phyloP scores from a whole-genome alignment of 2,888 invertebrate genomes.

The Eumerus sabulonum region DNA sequence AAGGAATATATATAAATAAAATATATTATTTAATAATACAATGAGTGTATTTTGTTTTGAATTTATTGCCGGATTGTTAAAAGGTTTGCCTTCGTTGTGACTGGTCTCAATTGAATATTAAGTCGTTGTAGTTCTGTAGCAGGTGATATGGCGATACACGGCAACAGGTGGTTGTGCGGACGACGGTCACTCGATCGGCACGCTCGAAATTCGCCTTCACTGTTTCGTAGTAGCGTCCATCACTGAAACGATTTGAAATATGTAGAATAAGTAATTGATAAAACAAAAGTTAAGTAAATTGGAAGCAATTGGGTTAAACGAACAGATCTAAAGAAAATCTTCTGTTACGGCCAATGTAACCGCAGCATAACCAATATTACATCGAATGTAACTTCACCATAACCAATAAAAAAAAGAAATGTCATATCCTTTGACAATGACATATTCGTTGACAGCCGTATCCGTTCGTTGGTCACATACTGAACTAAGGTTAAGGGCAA shows the following conservation, averaged over 20 bases:
- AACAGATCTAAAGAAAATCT: no score
- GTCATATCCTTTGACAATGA: no score
- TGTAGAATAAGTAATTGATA: background rate
- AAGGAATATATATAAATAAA: slow-evolving; percentile 66
- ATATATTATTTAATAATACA: slow-evolving; percentile 66
- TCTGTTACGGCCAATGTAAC: no score
- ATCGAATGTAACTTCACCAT: no score
- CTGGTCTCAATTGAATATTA: slow-evolving; percentile 91
- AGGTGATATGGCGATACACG: slow-evolving; percentile 96
- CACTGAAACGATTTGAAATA: slow-evolving; percentile 82
- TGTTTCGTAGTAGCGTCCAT: slow-evolving; percentile 99
- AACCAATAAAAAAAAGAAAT: no score
- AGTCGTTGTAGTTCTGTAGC: slow-evolving; percentile 94
- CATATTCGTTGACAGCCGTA: no score
- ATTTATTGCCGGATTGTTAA: background rate
- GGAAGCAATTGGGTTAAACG: no score
- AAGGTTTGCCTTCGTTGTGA: no score
- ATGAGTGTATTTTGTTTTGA: slow-evolving; percentile 2
- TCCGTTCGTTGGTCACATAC: no score
- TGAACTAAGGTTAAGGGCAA: no score
- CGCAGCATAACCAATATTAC: no score
- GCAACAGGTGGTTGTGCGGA: slow-evolving; percentile 97
- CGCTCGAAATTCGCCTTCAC: slow-evolving; percentile 99
- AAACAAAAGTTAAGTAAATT: no score
- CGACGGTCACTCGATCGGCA: slow-evolving; percentile 97